Base-by-base conservation (phyloP, 2,888 invertebrate species). In the Acrocera orbiculus region DNA sequence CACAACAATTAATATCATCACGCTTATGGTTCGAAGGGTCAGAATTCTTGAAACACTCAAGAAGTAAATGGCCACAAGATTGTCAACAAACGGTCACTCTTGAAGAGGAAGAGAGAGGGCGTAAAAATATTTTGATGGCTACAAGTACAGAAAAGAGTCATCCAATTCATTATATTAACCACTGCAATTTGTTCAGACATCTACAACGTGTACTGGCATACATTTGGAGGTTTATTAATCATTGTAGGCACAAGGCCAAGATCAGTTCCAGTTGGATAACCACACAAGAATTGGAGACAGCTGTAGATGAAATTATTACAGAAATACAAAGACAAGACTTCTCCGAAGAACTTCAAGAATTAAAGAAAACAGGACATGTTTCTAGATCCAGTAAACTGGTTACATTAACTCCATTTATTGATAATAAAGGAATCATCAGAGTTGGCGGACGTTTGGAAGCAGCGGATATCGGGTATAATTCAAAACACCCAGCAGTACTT, bases 371-470 rank as follows among this genome's bases (percentile, higher is more conserved):
- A 5, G 20, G 17, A 5, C 6, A n/a, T 13, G n/a, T 29, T 4
- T 6, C 11, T 8, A n/a, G 11, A 29, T n/a, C 9, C n/a, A 29
- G 29, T 29, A 5, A 7, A n/a, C n/a, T 29, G 11, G 7, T 7
- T 10, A 8, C 29, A 3, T 27, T 32, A 7, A 13, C 27, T 13
- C 41, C 45, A n/a, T 46, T 43, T 28, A 11, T 48, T 6, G 45
- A 46, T 30, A 7, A 37, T 9, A 26, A 41, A 23, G 40, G 39
- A 11, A 32, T 48, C 16, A 38, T 52, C 15, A 38, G 47, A 32
- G 48, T 48, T 33, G 48, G 51, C 23, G 47, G 47, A 24, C 36
- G 50, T 9, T 32, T 47, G 5, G 17, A 39, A 17, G 32, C 42
- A 20, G 33, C 46, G 14, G 23, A 28, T 9, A 15, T 46, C 8